Conservation (phyloP, 2,113 vertebrate species). For the Pangasianodon hypophthalmus region DNA sequence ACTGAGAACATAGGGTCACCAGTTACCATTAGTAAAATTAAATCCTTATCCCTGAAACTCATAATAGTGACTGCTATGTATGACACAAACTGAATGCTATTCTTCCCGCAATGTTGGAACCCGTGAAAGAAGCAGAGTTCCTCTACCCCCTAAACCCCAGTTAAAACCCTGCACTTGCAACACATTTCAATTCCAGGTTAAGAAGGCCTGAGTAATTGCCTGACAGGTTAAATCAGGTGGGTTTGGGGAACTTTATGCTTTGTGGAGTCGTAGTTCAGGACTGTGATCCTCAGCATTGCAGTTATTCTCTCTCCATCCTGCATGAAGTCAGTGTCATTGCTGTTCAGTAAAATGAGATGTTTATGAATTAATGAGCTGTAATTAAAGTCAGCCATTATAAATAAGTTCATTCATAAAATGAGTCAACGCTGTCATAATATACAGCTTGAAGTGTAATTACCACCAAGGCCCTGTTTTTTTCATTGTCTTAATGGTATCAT, state of each 20-base stretch:
- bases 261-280: neutral
- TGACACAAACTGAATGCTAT: neutral
- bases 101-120: neutral
- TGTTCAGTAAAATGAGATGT: neutral
- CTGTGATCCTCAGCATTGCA: neutral
- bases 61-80: neutral
- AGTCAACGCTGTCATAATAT: constrained; percentile 6
- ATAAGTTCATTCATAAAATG: neutral
- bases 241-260: neutral
- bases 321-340: neutral
- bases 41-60: neutral
- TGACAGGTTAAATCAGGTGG: neutral
- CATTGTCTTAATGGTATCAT: neutral
- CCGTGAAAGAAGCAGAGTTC: neutral
- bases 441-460: neutral
- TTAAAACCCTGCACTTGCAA: neutral
- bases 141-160: neutral
- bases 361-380: neutral
- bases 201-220: neutral
- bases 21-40: neutral
- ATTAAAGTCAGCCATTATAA: neutral
- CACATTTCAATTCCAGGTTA: neutral
- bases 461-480: neutral
- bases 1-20: neutral
- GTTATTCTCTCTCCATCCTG: neutral